Evolutionary conservation across 2,113 vertebrate genomes (phyloP).

Genomic region (Numenius arquata): DNA sequence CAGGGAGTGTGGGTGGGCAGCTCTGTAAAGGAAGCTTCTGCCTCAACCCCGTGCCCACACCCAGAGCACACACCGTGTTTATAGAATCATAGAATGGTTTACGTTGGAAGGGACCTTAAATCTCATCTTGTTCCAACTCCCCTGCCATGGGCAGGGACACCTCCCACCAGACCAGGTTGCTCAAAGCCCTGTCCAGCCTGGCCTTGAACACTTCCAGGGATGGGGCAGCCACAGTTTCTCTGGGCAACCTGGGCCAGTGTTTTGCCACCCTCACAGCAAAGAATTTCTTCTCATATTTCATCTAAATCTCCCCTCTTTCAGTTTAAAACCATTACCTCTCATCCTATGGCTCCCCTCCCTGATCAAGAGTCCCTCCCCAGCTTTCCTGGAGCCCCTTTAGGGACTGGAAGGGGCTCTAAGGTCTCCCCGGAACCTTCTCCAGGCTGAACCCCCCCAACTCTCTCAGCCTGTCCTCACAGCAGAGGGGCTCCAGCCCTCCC

Average conservation of each 20-base stretch:
- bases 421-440: not conserved
- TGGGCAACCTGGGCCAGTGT: not conserved
- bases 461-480: not conserved
- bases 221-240: not conserved
- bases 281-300: not conserved
- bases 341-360: not conserved
- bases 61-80: not conserved
- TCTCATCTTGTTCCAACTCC: not conserved
- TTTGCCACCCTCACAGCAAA: not conserved
- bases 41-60: not conserved
- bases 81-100: not conserved
- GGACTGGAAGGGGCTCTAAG: not conserved
- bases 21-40: not conserved
- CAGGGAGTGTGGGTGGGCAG: rapidly evolving
- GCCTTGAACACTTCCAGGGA: not conserved
- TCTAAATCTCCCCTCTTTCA: not conserved
- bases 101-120: not conserved
- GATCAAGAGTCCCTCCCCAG: not conserved
- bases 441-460: not conserved
- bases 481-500: not conserved
- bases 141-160: not conserved
- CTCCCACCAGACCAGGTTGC: not conserved
- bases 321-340: not conserved
- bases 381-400: not conserved
- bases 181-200: not conserved